Base-by-base conservation (phyloP, 2,113 vertebrate genomes). In the Hoplias malabaricus region DNA sequence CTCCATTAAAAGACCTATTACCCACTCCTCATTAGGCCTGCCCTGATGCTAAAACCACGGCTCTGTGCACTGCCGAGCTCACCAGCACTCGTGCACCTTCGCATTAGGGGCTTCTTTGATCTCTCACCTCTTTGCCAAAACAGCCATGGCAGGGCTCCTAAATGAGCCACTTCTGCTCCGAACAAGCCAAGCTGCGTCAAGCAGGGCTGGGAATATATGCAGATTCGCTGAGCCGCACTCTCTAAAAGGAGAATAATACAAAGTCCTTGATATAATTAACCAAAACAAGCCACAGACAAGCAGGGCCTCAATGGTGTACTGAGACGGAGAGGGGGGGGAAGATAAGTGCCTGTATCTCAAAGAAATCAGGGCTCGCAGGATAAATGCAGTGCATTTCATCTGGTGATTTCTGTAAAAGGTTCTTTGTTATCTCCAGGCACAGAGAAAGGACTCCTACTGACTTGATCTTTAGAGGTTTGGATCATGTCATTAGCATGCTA, bases 351-450 rank as follows among this genome's bases (percentile, higher is more conserved):
- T 78, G 77, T 59, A 79, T 86, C 87, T 87, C 73, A 57, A 62
- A 46, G 82, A 88, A 89, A 89, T 86, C 72, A 77, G 65, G 73
- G 84, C 77, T 86, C 84, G 81, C 79, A 77, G 81, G 86, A 88
- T 83, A 84, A 81, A 88, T 75, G 78, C 25, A 46, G 66, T 76
- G 72, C 77, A 85, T 88, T 89, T 87, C 48, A 85, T 88, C 79
- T 82, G 48, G 80, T 71, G 29, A 84, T 82, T 84, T 79, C 34
- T 27, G 80, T 86, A 86, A 85, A 88, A 90, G 83, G 88, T 85
- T 86, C 87, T 91, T 89, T 89, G 87, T 89, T 88, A 89, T 90
- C 87, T 89, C 69, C 79, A 82, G 84, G 80, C 85, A 63, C 72
- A 69, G 78, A 87, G 69, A 87, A 86, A 87, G 68, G 82, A 81